These are phyloP conservation scores for Synchiropus splendidus DNA, from an alignment of 2,113 vertebrate species.

Conservation along the genomic window DNA sequence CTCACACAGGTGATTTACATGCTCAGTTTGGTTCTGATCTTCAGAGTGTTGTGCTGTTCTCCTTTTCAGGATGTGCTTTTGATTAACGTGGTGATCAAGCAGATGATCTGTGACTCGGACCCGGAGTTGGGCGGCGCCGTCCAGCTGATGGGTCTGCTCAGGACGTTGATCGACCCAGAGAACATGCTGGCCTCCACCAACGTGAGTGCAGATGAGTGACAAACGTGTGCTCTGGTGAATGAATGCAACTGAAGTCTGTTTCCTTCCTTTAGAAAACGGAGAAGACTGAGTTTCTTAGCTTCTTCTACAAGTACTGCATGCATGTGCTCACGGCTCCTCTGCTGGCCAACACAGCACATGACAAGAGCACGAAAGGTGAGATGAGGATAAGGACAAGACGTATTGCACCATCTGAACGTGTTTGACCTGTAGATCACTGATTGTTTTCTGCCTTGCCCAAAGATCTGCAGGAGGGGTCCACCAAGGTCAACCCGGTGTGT, in stretches of 20 bases:
- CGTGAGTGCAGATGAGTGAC: slow-evolving; percentile 61
- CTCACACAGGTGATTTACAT: too few relatives aligned
- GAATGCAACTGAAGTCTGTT: slow-evolving; percentile 2
- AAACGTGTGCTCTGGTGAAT: not conserved
- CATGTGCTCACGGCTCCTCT: slow-evolving; percentile 94
- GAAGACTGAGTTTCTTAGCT: slow-evolving; percentile 96
- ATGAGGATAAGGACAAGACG: not conserved
- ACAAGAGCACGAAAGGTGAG: slow-evolving; percentile 83
- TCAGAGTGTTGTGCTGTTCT: not conserved
- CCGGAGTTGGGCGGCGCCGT: slow-evolving; percentile 95
- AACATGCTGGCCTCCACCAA: slow-evolving; percentile 97
- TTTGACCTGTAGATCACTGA: not conserved
- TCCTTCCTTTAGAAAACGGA: slow-evolving; percentile 84
- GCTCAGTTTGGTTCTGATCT: too few relatives aligned
- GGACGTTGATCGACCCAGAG: slow-evolving; percentile 94
- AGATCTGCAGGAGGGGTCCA: slow-evolving; percentile 79
- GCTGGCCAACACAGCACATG: slow-evolving; percentile 89
- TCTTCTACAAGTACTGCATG: slow-evolving; percentile 99
- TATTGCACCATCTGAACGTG: not conserved
- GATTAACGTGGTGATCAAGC: slow-evolving; percentile 98
- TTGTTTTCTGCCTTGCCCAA: slow-evolving; percentile 22
- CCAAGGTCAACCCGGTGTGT: slow-evolving; percentile 84
- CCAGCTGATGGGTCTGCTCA: slow-evolving; percentile 93
- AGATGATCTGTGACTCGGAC: slow-evolving; percentile 98
- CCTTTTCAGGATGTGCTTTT: slow-evolving; percentile 84